Base-by-base conservation (phyloP, 2,113 vertebrate species). In the Phocoena sinus region DNA sequence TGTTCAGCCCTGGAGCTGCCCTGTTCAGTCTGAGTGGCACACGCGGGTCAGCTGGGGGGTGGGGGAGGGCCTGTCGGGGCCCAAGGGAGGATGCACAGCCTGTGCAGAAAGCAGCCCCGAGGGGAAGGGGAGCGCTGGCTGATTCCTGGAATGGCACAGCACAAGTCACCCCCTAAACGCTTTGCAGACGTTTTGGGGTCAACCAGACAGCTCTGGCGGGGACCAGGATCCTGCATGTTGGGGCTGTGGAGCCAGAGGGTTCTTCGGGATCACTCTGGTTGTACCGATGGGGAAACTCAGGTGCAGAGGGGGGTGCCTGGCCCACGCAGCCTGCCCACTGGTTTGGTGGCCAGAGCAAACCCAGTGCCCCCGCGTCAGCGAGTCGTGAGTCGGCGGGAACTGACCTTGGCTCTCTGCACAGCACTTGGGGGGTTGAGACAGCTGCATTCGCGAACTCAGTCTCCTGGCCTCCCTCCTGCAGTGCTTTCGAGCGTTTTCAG, bases 41-140 rank as follows among this genome's bases (percentile, higher is more conserved):
- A 10, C 10, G 8, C 1, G 17, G 25, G n/a, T 12, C 47, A 70
- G 67, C 13, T 15, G 20, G 44, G 2, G 2, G 21, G 11, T 13
- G 0, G 1, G 2, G 36, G 25, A 62, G 17, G 14, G 21, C 47
- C 8, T 3, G 23, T 28, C 1, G 0, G 14, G 56, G 36, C 58
- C 25, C 31, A 17, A 44, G 31, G 14, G 21, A 17, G 63, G 9
- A 50, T 7, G 21, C 2, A 25, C 28, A 23, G 62, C 18, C 31
- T 12, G 1, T 9, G 36, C 68, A 88, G n/a, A 8, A 38, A 36
- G 53, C 36, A 9, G 85, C 85, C 50, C 67, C 3, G 50, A 41
- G 85, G 10, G 85, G 5, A 14, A 28, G 65, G 9, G 25, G 23
- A 10, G 33, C 28, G 20, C 18, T 65, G 31, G 62, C 31, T 33